Percentiles rank a stretch among this genome's conserved stretches.
These are phyloP conservation scores for Pentamera pediparva DNA, from an alignment of 53 echinoderm and acorn worm species.

Conservation along the genomic window DNA sequence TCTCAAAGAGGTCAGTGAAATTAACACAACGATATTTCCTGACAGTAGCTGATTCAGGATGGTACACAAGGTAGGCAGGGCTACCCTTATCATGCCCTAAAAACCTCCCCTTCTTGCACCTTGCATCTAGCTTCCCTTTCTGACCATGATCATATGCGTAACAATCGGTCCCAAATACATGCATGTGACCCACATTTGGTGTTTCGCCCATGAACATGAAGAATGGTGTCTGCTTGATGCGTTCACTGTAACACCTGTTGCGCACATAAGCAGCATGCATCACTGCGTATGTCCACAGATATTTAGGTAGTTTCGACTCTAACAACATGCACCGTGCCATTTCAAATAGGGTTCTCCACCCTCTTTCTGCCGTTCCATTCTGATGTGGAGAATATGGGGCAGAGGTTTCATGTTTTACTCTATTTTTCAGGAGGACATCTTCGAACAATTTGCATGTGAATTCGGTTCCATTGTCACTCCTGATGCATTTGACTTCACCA, in stretches of 20 bases:
- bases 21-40: conserved; percentile 16
- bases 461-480: conserved; percentile 37
- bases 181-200: conserved; percentile 14
- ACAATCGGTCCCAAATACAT: conserved; percentile 30
- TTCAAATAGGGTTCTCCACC: conserved; percentile 45
- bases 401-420: conserved; percentile 37
- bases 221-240: conserved; percentile 13
- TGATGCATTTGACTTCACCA: conserved; percentile 29
- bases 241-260: conserved; percentile 31
- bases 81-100: conserved; percentile 33
- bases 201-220: conserved; percentile 22
- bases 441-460: conserved; percentile 29
- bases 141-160: conserved; percentile 33
- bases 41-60: conserved; percentile 22
- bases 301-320: conserved; percentile 27
- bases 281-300: conserved; percentile 40
- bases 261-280: conserved; percentile 31
- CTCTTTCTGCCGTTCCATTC: conserved; percentile 43
- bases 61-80: conserved; percentile 46
- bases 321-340: conserved; percentile 46
- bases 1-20: conserved; percentile 3
- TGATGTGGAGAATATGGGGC: conserved; percentile 48
- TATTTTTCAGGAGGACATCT: conserved; percentile 11
- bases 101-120: conserved; percentile 23
- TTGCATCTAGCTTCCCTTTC: conserved; percentile 32